Base-by-base conservation (phyloP, 1,140 invertebrate genomes). In the Hypsibius dujardini region DNA sequence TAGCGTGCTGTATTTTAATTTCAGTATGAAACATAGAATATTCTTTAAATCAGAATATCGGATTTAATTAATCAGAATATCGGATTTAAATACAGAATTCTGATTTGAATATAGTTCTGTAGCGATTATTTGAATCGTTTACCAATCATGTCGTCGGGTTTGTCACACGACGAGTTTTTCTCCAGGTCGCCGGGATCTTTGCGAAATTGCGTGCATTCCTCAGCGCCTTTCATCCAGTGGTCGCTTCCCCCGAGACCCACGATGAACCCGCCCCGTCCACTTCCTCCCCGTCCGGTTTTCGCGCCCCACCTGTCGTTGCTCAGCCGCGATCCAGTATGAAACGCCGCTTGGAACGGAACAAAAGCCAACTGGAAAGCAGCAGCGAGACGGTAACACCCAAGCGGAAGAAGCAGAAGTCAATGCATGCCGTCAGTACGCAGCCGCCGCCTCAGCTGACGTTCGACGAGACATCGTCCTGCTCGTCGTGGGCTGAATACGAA, bases 401-500 rank as follows among this genome's bases (percentile, higher is more conserved):
- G 3, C 12, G 62, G 62, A 67, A 67, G 42, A 67, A 67, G 62
- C 12, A 7, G 12, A 67, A 67, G 62, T 56, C 50, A n/a, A 56
- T 12, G 7, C 50, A 56, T 12, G 28, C 28, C 28, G 28, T 28
- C 28, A 28, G 28, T 28, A 28, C 28, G 28, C 28, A 28, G 28
- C 28, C 28, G 28, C 28, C 28, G 28, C 28, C 28, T 28, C 28
- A 28, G 28, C 50, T 56, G 7, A 56, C 50, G 50, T 15, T 67
- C 42, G 62, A 67, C 45, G 62, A 67, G 42, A 67, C 62, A 42
- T 67, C 62, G 3, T 67, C 62, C 3, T 15, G 12, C 45, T 67
- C 62, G 12, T 67, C 62, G 12, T 67, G 62, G 62, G 62, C 62
- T 15, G 62, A 67, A 42, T 67, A 67, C 45, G 62, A 67, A 42